Evolutionary conservation across 2,888 invertebrate genomes (phyloP), one percentile per base, ranked within the genome.

Genomic region (Protonemura montana): DNA sequence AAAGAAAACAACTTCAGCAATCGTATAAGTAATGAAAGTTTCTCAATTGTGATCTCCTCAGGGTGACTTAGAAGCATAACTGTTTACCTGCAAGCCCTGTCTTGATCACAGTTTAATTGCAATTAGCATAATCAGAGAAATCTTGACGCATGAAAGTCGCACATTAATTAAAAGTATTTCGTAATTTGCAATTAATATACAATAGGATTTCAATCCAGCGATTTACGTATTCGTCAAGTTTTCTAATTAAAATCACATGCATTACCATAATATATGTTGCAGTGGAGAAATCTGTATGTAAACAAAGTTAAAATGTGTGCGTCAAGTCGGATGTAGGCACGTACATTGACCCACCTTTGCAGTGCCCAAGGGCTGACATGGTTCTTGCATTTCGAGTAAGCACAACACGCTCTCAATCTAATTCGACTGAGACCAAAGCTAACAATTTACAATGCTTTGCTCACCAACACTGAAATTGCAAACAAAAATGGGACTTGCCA

Each of bases 61-160:
- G 59, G 59, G 59, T 59, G 59, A 59, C 7, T 59, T 21, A 59
- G 21, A 59, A 3, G 16, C 21, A 35, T 6, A 2, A 59, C 59
- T 59, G 59, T 59, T 3, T 10, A 1, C 59, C 16, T 10, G 59
- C 59, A 2, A 13, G 21, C 59, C 21, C 3, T 59, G 7, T 59
- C 59, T 59, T 21, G 59, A 59, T 35, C 35, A 6, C 16, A 59
- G 59, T 59, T 59, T 59, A 59, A 59, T 59, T 59, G 21, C 59
- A 59, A 59, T 59, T 59, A 59, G 59, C 59, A 59, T 59, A 59
- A 59, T 59, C 59, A 59, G 59, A 59, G 59, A 59, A 59, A 59
- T 59, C 59, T 59, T 35, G 35, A 35, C 35, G 59, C 59, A 13
- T n/a, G 59, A 3, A 3, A 13, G 59, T 59, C 59, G 59, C 59